Base-by-base conservation (phyloP, 1,140 invertebrate genomes). In the Microplitis demolitor region DNA sequence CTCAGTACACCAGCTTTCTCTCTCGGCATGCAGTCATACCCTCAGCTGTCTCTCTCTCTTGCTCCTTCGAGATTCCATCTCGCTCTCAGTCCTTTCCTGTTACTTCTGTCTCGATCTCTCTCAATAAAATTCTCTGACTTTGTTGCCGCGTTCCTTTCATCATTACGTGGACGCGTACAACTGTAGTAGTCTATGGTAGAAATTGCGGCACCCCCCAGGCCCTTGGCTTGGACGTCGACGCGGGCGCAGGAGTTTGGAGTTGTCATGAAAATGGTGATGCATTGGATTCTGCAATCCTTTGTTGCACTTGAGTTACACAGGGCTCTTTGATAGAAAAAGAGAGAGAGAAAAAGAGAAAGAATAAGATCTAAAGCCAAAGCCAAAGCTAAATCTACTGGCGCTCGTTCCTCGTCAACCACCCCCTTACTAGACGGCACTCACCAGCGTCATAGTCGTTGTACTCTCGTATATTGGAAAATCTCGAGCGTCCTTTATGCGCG, bases 251-350 rank as follows among this genome's bases (percentile, higher is more conserved):
- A 77, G 79, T 81, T 78, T 62, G 37, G 33, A 77, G 79, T 81
- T 78, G 77, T 83, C 73, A 76, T 16, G 80, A 79, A 82, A 83
- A 80, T 77, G 79, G 77, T 82, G 79, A 80, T 79, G 74, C 78
- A 81, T 77, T 77, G 73, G 75, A 79, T 78, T 79, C 77, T 71
- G 53, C 45, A 62, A 69, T 63, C 74, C 75, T 79, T 77, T 77
- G 72, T 79, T 79, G 74, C 80, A 60, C 73, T 75, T 4, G 62
- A 66, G 14, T 35, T 51, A 35, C 51, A 51, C 35, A 45, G 34
- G 54, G 35, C 54, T 60, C 64, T 61, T 37, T 66, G 31, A 14
- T n/a, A 54, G 53, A n/a, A 11, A 14, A 54, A 54, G 39, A 51
- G 37, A 14, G 2, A 54, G 53, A n/a, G 4, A 14, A 14, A 54